phyloP scores from a whole-genome alignment of 2,888 invertebrate genomes.

The Diarsia brunnea region DNA sequence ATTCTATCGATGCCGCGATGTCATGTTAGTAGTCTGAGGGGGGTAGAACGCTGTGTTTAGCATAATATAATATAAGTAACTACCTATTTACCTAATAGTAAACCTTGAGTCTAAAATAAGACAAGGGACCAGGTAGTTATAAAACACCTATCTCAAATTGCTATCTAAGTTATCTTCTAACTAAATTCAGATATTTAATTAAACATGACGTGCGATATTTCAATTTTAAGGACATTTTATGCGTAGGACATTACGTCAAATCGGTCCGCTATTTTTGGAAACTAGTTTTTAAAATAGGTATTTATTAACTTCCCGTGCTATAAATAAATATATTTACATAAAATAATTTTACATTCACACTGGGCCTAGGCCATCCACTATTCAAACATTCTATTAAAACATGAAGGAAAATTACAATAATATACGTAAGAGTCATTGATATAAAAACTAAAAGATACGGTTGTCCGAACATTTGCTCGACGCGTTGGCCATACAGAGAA shows the following conservation, averaged over 20 bases:
- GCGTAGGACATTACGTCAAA: conserved; percentile 4
- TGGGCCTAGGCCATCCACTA: neutral
- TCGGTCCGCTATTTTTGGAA: neutral
- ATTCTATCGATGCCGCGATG: neutral
- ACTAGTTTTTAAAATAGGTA: neutral
- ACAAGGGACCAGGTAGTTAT: neutral
- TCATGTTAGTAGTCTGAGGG: neutral
- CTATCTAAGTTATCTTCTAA: neutral
- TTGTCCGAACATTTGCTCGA: no score
- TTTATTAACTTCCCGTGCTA: neutral
- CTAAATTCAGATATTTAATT: conserved; percentile 3
- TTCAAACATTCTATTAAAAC: neutral
- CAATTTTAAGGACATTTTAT: neutral
- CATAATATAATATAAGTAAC: no score
- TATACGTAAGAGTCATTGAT: no score
- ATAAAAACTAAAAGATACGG: no score
- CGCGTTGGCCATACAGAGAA: no score
- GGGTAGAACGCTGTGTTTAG: neutral
- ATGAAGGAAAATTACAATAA: neutral
- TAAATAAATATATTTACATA: neutral
- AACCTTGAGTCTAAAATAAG: conserved; percentile 2
- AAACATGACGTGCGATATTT: neutral
- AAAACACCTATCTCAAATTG: no score
- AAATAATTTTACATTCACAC: neutral
- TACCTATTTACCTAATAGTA: no score